Base-by-base conservation (phyloP, 1,140 invertebrate genomes). In the Papilio helenus region DNA sequence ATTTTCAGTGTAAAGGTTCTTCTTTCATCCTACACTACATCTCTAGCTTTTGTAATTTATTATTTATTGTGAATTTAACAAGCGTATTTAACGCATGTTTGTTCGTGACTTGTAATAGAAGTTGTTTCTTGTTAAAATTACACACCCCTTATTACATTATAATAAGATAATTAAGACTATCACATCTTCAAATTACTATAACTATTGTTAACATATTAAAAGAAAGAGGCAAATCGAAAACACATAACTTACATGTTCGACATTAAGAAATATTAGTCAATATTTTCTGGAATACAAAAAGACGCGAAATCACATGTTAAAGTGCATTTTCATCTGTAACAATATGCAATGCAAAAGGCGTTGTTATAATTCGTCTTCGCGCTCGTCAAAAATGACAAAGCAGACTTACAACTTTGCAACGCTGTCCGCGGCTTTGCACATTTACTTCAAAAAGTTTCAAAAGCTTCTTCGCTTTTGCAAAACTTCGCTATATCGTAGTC, bases 1-100 rank as follows among this genome's bases (percentile, higher is more conserved):
- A 61, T 77, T 77, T 77, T 65, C 55, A 39, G 23, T 55, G 74
- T 55, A 76, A 76, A 76, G 74, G 74, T 76, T 76, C 74, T 76
- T 76, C 74, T 76, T 76, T 76, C 74, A 46, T 74, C 46, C 44
- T 49, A 46, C 44, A 74, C 42, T 74, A 74, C 72, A 74, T 74
- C 23, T 26, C 34, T 44, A 72, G 42, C 71, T 34, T 72, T 12
- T 42, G 71, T 72, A 72, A 72, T 72, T 72, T 72, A 72, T 72
- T 44, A 72, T 72, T 72, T 72, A 72, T 72, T 23, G 0, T 3
- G 8, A 72, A 12, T 72, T 72, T 10, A 72, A 72, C 8, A 42
- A 42, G 34, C 7, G 18, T 72, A 23, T 72, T 72, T n/a, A 39
- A 72, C 16, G 7, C 14, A 42, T 20, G 34, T 72, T 72, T 72